Percentiles rank a stretch among this genome's conserved stretches.
Evolutionary conservation across 2,797 vertebrate genomes (phyloP).

Genomic region (Coregonus suidteri): DNA sequence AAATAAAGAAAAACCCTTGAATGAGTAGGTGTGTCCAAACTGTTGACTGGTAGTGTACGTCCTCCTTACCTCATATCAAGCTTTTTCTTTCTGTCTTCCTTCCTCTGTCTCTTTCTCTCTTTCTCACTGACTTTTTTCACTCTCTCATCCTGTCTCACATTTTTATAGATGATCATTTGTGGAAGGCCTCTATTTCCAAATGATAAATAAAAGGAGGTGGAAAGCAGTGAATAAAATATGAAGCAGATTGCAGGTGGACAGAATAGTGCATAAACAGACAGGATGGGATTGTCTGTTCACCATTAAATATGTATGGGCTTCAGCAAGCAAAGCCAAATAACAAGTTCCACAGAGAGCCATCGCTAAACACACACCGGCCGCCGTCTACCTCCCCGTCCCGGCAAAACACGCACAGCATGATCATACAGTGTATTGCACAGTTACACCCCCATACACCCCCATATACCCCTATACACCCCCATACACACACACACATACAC

Average conservation of each 20-base stretch:
- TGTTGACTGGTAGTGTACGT: too few species aligned
- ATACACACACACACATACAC: background rate
- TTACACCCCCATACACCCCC: background rate
- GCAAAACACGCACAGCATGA: background rate
- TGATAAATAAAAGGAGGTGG: constrained; percentile 51
- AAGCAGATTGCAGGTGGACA: constrained; percentile 57
- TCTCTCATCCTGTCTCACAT: constrained; percentile 17
- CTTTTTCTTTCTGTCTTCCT: background rate
- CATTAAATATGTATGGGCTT: constrained; percentile 65
- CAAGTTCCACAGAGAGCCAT: constrained; percentile 56
- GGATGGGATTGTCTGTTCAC: constrained; percentile 53
- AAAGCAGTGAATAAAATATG: constrained; percentile 67
- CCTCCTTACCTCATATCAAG: background rate
- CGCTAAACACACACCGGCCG: constrained; percentile 40
- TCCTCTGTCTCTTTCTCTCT: background rate
- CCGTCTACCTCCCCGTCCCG: background rate
- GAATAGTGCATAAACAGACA: constrained; percentile 55
- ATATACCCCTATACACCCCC: background rate
- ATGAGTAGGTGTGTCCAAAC: too few species aligned
- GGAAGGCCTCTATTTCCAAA: constrained; percentile 43
- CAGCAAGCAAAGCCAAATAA: constrained; percentile 50
- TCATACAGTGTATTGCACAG: background rate
- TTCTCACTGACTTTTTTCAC: background rate
- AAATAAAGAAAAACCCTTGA: too few species aligned
- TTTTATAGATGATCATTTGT: constrained; percentile 31